A percentile compares a stretch with the other conserved stretches of the same genome.
phyloP scores from a whole-genome alignment of 1,140 invertebrate species.

The Branchinecta lindahli region DNA sequence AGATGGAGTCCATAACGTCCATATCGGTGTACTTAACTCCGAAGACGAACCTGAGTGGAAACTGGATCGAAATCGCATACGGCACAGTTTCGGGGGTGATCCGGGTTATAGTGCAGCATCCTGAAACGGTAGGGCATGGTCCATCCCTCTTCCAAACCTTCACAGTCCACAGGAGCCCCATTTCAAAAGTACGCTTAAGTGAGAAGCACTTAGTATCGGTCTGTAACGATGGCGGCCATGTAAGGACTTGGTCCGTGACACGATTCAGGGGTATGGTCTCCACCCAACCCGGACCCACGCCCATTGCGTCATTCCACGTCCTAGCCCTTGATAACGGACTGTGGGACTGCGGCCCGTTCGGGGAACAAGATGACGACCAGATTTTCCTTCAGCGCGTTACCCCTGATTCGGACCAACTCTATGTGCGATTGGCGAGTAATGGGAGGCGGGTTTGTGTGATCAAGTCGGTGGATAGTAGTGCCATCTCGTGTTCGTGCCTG shows the following conservation, averaged over 20 bases:
- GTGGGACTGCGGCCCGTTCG: conserved; percentile 61
- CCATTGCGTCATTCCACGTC: conserved; percentile 90
- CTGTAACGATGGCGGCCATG: conserved; percentile 95
- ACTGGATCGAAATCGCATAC: conserved; percentile 99
- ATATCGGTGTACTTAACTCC: conserved; percentile 95
- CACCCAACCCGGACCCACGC: conserved; percentile 90
- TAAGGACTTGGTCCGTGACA: conserved; percentile 88
- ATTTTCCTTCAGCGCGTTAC: conserved; percentile 96
- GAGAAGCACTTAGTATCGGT: conserved; percentile 95
- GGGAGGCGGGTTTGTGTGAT: conserved; percentile 91
- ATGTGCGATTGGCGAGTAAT: conserved; percentile 83
- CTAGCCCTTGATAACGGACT: conserved; percentile 52
- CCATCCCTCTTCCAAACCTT: conserved; percentile 96
- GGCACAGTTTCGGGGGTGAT: conserved; percentile 89
- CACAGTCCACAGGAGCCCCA: conserved; percentile 87
- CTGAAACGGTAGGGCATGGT: conserved; percentile 92
- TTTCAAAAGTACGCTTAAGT: conserved; percentile 86
- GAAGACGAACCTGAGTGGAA: conserved; percentile 91
- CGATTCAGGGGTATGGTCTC: conserved; percentile 81
- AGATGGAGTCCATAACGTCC: conserved; percentile 88
- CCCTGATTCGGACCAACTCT: conserved; percentile 85
- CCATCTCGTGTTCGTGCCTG: conserved; percentile 87
- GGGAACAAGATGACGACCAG: conserved; percentile 93
- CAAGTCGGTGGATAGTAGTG: conserved; percentile 81
- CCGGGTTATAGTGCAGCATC: conserved; percentile 92